Evolutionary conservation across 2,888 invertebrate species (phyloP), one percentile per base, ranked within the genome.

Genomic region (Brachyptera risi): DNA sequence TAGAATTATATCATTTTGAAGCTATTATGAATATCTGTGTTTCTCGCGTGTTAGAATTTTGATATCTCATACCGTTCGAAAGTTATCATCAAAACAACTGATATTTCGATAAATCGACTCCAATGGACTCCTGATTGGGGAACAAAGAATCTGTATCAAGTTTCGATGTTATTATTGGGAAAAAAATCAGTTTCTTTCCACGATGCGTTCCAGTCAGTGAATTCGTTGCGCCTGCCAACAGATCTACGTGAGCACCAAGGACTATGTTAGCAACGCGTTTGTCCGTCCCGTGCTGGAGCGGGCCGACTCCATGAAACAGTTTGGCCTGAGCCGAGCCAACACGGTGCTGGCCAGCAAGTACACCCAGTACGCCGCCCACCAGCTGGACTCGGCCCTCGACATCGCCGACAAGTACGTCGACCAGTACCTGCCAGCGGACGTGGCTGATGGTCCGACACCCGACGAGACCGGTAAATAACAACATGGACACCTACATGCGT

Each of bases 331-430:
- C 17, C 61, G 60, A 42, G 64, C 64, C 17, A 80, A 80, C 2
- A 84, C 84, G 0, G 86, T 87, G 9, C 75, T 87, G 67, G 83
- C 85, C 68, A 89, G 85, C 63, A 81, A 87, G 58, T 82, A 90
- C 50, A 88, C 90, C 0, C 81, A 80, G 1, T 88, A 80, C 66
- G 91, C 91, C 0, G 90, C 87, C 0, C 83, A 86, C 60, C 86
- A 82, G 3, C 75, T 91, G 24, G 90, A 90, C 72, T 85, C 85
- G 13, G 91, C 89, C 2, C 78, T 92, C 49, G 80, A 85, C 67
- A 86, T 84, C 19, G 91, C 90, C 23, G 92, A 92, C 71, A 84
- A 85, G 71, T 90, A 90, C 71, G 87, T 92, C 50, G 91, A 92
- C 76, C 89, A 83, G 74, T 90, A 88, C 73, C 78, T 92, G 67